Evolutionary conservation across 2,888 invertebrate species (phyloP).

Genomic region (Escarpia spicata): DNA sequence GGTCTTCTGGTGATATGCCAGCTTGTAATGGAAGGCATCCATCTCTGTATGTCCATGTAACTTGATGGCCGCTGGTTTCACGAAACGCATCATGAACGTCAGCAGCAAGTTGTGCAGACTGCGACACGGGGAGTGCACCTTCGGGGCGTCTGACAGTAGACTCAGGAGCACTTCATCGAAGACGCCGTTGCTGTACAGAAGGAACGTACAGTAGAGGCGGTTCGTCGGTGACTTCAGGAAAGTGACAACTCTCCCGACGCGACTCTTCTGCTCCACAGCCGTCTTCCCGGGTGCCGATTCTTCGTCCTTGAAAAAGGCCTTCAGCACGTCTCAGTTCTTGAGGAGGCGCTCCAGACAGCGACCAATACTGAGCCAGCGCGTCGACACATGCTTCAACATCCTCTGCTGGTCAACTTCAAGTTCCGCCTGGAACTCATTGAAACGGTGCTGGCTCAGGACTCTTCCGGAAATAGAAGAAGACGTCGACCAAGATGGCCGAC

Average conservation of each 20-base stretch:
- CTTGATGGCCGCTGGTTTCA: background rate
- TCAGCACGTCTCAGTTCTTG: background rate
- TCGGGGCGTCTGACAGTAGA: background rate
- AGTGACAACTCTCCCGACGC: too few species aligned
- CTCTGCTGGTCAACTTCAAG: background rate
- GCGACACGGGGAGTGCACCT: background rate
- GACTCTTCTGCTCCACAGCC: too few species aligned
- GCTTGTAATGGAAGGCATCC: too few species aligned
- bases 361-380: too few species aligned
- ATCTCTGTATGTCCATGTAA: too few species aligned
- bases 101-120: background rate
- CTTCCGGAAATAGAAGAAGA: background rate
- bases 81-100: background rate
- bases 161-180: too few species aligned
- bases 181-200: too few species aligned
- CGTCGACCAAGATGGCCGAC: background rate
- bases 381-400: too few species aligned
- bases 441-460: background rate
- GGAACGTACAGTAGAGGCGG: too few species aligned
- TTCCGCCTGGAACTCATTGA: background rate
- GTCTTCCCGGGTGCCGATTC: background rate
- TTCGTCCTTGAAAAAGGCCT: background rate
- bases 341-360: too few species aligned
- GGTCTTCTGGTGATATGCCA: too few species aligned
- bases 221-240: background rate